Percentiles rank a stretch among this genome's conserved stretches.
Conservation (phyloP, 2,113 vertebrate species). For the Malurus alboscapulatus region DNA sequence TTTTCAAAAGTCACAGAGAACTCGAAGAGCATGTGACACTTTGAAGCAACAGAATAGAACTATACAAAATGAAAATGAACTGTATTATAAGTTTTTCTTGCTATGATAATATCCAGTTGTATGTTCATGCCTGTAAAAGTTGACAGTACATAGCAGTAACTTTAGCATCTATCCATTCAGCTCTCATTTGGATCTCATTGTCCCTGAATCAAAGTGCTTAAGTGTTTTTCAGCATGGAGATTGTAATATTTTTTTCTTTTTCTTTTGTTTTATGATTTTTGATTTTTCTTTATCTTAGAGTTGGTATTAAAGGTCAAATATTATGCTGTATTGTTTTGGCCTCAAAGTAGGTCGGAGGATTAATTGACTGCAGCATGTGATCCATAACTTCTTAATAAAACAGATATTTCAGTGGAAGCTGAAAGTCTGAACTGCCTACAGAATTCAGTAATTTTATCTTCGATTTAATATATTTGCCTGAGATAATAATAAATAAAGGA, state of each 20-base stretch:
- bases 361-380: background rate
- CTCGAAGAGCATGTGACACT: fast-evolving
- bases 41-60: background rate
- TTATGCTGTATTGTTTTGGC: background rate
- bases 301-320: background rate
- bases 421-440: background rate
- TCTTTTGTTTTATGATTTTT: background rate
- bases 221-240: background rate
- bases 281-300: background rate
- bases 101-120: background rate
- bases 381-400: background rate
- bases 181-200: background rate
- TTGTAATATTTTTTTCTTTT: background rate
- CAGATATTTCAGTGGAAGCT: background rate
- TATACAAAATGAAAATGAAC: background rate
- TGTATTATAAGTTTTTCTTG: background rate
- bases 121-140: background rate
- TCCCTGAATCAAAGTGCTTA: background rate
- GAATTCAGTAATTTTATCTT: background rate
- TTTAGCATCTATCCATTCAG: background rate
- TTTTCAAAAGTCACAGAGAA: background rate
- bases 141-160: background rate
- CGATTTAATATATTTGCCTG: background rate
- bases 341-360: background rate
- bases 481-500: background rate